Percentiles rank a stretch among this genome's conserved stretches.
Conservation (phyloP, 1,140 invertebrate genomes). For the Leptopilina boulardi region DNA sequence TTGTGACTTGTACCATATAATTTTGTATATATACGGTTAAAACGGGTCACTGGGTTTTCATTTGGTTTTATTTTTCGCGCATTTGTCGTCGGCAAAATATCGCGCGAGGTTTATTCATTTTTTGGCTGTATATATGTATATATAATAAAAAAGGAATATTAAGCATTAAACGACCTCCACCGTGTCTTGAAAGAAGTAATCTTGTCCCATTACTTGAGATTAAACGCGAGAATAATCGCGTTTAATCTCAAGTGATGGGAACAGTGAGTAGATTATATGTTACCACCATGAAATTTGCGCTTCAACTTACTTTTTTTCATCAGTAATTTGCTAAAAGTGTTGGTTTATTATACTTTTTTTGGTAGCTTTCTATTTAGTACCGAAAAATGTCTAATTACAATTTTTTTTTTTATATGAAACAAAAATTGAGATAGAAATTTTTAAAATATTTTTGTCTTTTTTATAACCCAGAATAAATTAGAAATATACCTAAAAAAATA, state of each 20-base stretch:
- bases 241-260: slow-evolving; percentile 5
- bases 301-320: slow-evolving; percentile 14
- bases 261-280: slow-evolving; percentile 7
- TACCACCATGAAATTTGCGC: slow-evolving; percentile 26
- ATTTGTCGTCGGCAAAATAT: slow-evolving; percentile 12
- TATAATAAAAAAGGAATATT: slow-evolving; percentile 30
- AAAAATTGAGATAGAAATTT: too few species aligned
- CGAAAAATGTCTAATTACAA: background rate
- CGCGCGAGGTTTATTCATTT: slow-evolving; percentile 29
- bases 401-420: too few species aligned
- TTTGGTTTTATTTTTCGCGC: background rate
- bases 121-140: slow-evolving; percentile 7
- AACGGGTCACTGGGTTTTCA: slow-evolving; percentile 23
- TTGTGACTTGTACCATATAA: slow-evolving; percentile 3
- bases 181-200: slow-evolving; percentile 24
- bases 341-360: slow-evolving; percentile 17
- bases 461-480: too few species aligned
- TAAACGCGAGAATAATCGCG: slow-evolving; percentile 21
- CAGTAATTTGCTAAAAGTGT: slow-evolving; percentile 13
- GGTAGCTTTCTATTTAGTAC: background rate
- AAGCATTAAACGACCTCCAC: slow-evolving; percentile 14
- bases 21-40: slow-evolving; percentile 6
- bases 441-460: too few species aligned
- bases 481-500: too few species aligned
- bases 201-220: slow-evolving; percentile 28